Conservation (phyloP, 2,888 invertebrate genomes). For the Tiliacea aurago region DNA sequence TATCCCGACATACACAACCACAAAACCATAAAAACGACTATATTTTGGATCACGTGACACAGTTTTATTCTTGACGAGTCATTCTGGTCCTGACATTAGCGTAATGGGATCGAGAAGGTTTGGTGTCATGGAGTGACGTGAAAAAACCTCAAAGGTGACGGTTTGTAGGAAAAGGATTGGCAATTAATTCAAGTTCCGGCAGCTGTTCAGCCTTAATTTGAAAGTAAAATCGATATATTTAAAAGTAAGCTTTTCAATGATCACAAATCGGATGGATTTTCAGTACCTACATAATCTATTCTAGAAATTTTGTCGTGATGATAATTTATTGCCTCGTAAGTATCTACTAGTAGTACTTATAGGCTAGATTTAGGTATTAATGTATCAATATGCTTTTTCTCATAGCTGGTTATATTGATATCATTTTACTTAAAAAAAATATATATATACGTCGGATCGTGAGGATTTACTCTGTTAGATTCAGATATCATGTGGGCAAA, state of each 20-base stretch:
- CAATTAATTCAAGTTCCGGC: slow-evolving; percentile 10
- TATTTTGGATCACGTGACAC: slow-evolving; percentile 54
- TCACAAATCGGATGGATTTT: background rate
- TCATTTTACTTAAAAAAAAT: too few relatives aligned
- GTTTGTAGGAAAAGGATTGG: slow-evolving; percentile 18
- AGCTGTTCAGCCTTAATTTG: background rate
- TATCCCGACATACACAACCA: too few relatives aligned
- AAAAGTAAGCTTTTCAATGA: background rate
- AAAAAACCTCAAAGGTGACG: slow-evolving; percentile 37
- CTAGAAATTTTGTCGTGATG: too few relatives aligned
- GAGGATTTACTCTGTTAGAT: too few relatives aligned
- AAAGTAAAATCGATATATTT: background rate
- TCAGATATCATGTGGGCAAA: too few relatives aligned
- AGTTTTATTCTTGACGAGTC: slow-evolving; percentile 71
- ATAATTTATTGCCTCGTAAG: too few relatives aligned
- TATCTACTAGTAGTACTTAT: too few relatives aligned
- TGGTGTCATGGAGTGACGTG: slow-evolving; percentile 58
- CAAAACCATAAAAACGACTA: slow-evolving; percentile 18
- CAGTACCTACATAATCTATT: background rate
- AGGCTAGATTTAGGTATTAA: too few relatives aligned
- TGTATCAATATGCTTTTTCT: too few relatives aligned
- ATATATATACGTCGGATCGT: too few relatives aligned
- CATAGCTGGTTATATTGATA: too few relatives aligned
- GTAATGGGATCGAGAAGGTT: slow-evolving; percentile 69
- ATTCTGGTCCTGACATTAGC: slow-evolving; percentile 72